Percentiles rank a stretch among this genome's conserved stretches.
phyloP scores from a whole-genome alignment of 2,888 invertebrate genomes.

The Apocheima hispidaria region DNA sequence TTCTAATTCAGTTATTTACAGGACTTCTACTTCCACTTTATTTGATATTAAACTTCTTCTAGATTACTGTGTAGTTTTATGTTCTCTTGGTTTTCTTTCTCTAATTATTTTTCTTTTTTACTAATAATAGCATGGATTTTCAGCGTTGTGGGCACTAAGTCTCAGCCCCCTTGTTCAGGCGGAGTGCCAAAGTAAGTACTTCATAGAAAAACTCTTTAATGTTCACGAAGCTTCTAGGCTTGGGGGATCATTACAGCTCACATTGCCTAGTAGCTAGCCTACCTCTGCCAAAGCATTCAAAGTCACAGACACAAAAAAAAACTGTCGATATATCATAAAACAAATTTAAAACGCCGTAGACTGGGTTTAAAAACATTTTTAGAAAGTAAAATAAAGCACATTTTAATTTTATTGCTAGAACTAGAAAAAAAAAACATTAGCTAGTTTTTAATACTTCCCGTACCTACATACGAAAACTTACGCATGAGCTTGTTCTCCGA shows the following conservation, averaged over 20 bases:
- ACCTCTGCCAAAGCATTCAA: slow-evolving; percentile 34
- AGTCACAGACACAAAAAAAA: slow-evolving; percentile 35
- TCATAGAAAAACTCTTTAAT: slow-evolving; percentile 46
- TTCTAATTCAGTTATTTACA: slow-evolving; percentile 77
- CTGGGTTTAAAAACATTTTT: slow-evolving; percentile 55
- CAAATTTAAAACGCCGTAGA: slow-evolving; percentile 58
- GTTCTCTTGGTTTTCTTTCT: slow-evolving; percentile 46
- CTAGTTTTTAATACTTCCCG: slow-evolving; percentile 20
- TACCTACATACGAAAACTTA: slow-evolving; percentile 6
- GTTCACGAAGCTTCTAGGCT: slow-evolving; percentile 62
- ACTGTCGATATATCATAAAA: slow-evolving; percentile 35
- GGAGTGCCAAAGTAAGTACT: slow-evolving; percentile 85
- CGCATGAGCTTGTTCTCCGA: slow-evolving; percentile 31
- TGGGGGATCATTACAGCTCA: slow-evolving; percentile 51
- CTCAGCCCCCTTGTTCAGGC: slow-evolving; percentile 83
- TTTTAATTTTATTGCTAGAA: slow-evolving; percentile 30
- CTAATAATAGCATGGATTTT: slow-evolving; percentile 85
- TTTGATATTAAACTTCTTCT: slow-evolving; percentile 37
- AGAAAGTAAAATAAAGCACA: slow-evolving; percentile 33
- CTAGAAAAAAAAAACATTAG: too few species aligned
- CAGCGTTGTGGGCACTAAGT: slow-evolving; percentile 85
- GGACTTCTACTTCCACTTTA: slow-evolving; percentile 56
- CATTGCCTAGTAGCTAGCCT: slow-evolving; percentile 43
- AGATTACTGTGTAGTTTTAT: slow-evolving; percentile 58
- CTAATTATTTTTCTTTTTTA: slow-evolving; percentile 69